A percentile compares a stretch with the other conserved stretches of the same genome.
Conservation (phyloP, 2,797 vertebrate species). For the Neostethus bicornis region DNA sequence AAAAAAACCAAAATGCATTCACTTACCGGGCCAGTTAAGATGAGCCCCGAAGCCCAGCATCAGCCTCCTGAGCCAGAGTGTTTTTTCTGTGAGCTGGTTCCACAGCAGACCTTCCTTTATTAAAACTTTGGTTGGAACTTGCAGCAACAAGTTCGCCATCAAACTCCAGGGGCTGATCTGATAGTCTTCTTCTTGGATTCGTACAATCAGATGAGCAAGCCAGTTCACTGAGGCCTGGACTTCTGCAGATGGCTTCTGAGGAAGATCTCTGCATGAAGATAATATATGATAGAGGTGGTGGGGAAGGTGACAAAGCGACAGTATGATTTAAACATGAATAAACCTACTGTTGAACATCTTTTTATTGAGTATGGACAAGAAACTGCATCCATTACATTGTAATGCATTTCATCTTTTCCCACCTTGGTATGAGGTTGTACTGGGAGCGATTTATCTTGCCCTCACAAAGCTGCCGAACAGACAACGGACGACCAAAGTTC, state of each 20-base stretch:
- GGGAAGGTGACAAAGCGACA: background rate
- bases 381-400: background rate
- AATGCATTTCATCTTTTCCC: background rate
- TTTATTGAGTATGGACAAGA: too few species aligned
- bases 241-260: slow-evolving; percentile 85
- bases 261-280: slow-evolving; percentile 82
- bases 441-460: slow-evolving; percentile 83
- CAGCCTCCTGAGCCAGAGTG: slow-evolving; percentile 87
- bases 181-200: slow-evolving; percentile 87
- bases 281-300: background rate
- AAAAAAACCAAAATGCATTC: background rate
- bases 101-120: slow-evolving; percentile 78
- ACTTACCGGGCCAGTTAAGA: slow-evolving; percentile 88
- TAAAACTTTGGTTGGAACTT: slow-evolving; percentile 70
- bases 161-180: slow-evolving; percentile 88
- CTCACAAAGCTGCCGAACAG: slow-evolving; percentile 86
- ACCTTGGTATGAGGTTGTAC: slow-evolving; percentile 92
- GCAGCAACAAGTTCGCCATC: slow-evolving; percentile 85
- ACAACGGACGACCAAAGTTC: slow-evolving; percentile 88
- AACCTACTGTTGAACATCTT: background rate
- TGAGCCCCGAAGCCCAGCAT: slow-evolving; percentile 84
- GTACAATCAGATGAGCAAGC: slow-evolving; percentile 86
- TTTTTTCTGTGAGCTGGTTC: slow-evolving; percentile 81
- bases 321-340: background rate
- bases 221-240: slow-evolving; percentile 84